Evolutionary conservation across 2,888 invertebrate species (phyloP), one percentile per base, ranked within the genome.

Genomic region (Chalcis sispes): DNA sequence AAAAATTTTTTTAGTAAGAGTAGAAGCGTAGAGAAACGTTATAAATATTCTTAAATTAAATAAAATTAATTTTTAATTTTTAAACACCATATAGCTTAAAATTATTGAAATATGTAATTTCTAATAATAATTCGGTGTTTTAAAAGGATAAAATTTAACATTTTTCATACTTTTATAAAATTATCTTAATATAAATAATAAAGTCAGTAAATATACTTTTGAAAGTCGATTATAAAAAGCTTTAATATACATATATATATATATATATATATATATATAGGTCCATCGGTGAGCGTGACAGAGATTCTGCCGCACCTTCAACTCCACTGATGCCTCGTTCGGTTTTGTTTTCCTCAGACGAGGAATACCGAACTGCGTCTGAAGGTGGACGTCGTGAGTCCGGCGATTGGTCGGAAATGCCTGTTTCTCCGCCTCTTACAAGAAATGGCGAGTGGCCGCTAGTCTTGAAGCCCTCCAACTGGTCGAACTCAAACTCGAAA

Each of bases 291-390:
- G 79, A 85, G 79, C 81, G 89, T 82, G 82, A 90, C 83, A 82
- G 85, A 72, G 84, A 85, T 36, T 90, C 91, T 4, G 91, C 91
- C 0, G 87, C 91, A 10, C 91, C 92, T 0, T 89, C 92, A 5
- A 93, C 94, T 4, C 93, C 94, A 29, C 88, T 91, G 54, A 93
- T 94, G 4, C 93, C 94, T 27, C 91, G 93, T 79, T 93, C 94
- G 1, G 91, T 94, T 18, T 90, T 95, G 15, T 94, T 95, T 84
- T 95, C 95, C 0, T 96, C 96, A 0, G 95, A 96, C 83, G 96
- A 96, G 85, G 96, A 96, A 85, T 96, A 96, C 83, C 91, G 95
- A 84, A 96, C 96, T 0, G 96, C 96, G 10, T 96, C 96, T 0
- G 96, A 96, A 89, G 94, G 95, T 62, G 94, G 94, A 0, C 90